These are phyloP conservation scores for Spea multiplicata DNA, from an alignment of 2,113 vertebrate genomes.

Conservation along the genomic window DNA sequence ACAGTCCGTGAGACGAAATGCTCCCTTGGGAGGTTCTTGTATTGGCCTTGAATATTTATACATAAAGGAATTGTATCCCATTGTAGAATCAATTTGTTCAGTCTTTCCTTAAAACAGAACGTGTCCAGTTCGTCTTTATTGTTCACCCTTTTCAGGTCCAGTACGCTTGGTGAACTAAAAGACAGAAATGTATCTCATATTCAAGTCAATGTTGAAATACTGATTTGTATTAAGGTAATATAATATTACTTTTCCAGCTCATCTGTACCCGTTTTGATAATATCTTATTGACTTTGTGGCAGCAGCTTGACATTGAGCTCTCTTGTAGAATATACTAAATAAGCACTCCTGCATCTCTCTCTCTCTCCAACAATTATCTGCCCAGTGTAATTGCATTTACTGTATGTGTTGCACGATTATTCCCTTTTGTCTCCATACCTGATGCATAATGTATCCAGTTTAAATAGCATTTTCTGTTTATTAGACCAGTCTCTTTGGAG, in stretches of 20 bases:
- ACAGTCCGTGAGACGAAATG: neutral
- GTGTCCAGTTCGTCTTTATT: neutral
- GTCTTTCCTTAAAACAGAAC: neutral
- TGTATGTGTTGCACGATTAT: neutral
- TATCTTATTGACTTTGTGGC: neutral
- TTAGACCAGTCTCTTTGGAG: neutral
- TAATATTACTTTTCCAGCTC: neutral
- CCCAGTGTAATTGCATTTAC: neutral
- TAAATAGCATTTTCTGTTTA: neutral
- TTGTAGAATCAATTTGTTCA: neutral
- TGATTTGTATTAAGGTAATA: neutral
- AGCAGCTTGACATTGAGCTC: neutral
- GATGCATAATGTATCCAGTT: neutral
- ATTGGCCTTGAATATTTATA: neutral
- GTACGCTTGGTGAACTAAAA: neutral
- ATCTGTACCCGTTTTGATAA: neutral
- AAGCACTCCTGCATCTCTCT: neutral
- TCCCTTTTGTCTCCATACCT: neutral
- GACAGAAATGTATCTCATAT: neutral
- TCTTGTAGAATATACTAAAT: neutral
- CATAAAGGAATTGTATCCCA: neutral
- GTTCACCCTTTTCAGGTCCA: neutral
- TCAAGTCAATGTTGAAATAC: neutral
- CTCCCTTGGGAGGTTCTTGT: neutral
- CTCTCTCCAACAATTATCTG: neutral